Evolutionary conservation across 2,888 invertebrate species (phyloP).

Genomic region (Lasioglossum villosulum): DNA sequence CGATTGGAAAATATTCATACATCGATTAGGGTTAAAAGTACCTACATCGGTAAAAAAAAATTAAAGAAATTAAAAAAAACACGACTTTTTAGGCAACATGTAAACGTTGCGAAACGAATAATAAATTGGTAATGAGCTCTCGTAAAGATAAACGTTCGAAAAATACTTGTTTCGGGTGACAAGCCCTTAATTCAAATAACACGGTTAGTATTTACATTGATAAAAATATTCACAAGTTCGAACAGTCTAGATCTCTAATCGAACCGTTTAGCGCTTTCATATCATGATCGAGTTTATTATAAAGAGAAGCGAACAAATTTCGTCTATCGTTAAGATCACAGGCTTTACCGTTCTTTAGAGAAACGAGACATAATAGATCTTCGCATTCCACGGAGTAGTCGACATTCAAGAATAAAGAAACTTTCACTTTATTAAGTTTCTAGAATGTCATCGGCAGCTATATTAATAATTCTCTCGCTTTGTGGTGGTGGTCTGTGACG

Average conservation of each 20-base stretch:
- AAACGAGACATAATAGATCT: constrained; percentile 25
- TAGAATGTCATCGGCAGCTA: constrained; percentile 77
- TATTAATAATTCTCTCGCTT: constrained; percentile 78
- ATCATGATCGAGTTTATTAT: not conserved
- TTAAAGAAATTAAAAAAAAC: not conserved
- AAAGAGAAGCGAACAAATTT: constrained; percentile 27
- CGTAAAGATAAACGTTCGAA: constrained; percentile 2
- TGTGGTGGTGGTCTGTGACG: constrained; percentile 76
- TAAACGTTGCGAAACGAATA: constrained; percentile 12
- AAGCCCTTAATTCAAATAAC: not conserved
- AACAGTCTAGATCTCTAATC: not conserved
- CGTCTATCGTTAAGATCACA: constrained; percentile 46
- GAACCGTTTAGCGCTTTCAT: not conserved
- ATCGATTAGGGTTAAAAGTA: not conserved
- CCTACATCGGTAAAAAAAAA: constrained; percentile 1
- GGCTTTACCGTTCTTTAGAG: constrained; percentile 39
- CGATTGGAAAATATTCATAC: constrained; percentile 15
- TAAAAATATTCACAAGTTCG: not conserved
- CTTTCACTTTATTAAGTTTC: constrained; percentile 57
- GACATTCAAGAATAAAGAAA: constrained; percentile 9
- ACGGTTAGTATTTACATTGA: not conserved
- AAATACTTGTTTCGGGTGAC: not conserved
- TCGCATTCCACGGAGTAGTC: constrained; percentile 11
- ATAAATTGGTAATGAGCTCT: not conserved
- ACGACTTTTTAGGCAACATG: not conserved